These are phyloP conservation scores for Bursaphelenchus mucronatus DNA, from an alignment of 1,140 invertebrate species.

Conservation along the genomic window DNA sequence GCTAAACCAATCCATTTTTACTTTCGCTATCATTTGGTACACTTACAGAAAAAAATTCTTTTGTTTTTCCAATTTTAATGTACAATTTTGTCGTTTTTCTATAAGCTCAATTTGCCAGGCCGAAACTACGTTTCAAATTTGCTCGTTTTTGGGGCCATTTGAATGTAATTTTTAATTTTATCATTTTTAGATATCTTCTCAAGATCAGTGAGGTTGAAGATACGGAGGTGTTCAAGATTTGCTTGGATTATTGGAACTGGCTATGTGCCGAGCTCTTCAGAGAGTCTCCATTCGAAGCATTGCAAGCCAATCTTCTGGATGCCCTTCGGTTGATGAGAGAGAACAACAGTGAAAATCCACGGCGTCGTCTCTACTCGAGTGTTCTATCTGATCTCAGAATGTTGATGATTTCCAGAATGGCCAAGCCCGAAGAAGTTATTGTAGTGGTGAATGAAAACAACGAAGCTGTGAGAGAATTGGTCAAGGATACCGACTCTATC, in stretches of 20 bases:
- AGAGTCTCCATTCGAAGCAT: constrained; percentile 64
- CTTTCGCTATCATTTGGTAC: too few relatives aligned
- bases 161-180: too few relatives aligned
- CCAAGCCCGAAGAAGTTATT: constrained; percentile 98
- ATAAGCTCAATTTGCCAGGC: too few relatives aligned
- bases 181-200: constrained; percentile 79
- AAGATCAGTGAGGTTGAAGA: constrained; percentile 98
- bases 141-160: too few relatives aligned
- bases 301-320: constrained; percentile 30
- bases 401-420: constrained; percentile 99
- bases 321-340: constrained; percentile 26
- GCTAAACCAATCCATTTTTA: too few relatives aligned
- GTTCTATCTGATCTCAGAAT: constrained; percentile 83
- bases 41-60: too few relatives aligned
- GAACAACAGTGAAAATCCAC: constrained; percentile 57
- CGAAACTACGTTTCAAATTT: too few relatives aligned
- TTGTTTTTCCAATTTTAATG: too few relatives aligned
- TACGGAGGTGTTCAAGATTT: constrained; percentile 94
- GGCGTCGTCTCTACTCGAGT: constrained; percentile 72
- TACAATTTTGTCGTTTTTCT: too few relatives aligned
- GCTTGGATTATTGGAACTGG: constrained; percentile 96
- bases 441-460: constrained; percentile 99
- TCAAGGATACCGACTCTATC: constrained; percentile 99
- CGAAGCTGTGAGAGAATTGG: constrained; percentile 96
- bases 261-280: constrained; percentile 85